Conservation (phyloP, 1,140 invertebrate species). For the Trichomalopsis sarcophagae region DNA sequence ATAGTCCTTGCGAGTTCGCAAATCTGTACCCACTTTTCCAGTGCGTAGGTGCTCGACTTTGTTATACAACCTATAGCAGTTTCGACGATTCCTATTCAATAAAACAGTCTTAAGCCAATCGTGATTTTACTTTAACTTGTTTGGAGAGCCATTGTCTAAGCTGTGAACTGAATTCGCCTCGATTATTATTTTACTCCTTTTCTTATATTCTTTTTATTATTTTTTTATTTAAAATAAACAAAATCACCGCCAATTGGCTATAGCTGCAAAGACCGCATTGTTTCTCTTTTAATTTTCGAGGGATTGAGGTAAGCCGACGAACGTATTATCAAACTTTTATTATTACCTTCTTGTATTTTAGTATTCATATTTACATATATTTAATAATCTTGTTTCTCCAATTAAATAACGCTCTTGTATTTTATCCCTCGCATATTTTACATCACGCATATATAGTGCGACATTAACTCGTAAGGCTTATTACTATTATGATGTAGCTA, state of each 20-base stretch:
- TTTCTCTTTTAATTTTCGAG: neutral
- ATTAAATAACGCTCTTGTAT: neutral
- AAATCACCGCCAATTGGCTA: too few species aligned
- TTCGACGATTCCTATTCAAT: neutral
- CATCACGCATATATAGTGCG: neutral
- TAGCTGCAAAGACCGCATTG: too few species aligned
- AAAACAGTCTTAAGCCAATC: neutral
- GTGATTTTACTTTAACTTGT: neutral
- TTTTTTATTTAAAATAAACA: too few species aligned
- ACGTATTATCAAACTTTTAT: neutral
- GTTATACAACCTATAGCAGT: neutral
- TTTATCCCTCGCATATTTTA: neutral
- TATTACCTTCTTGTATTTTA: neutral
- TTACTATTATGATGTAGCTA: too few species aligned
- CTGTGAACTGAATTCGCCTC: neutral
- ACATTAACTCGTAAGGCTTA: neutral
- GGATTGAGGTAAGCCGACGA: conserved; percentile 2
- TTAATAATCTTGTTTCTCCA: neutral
- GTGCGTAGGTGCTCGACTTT: too few species aligned
- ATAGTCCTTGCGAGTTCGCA: too few species aligned
- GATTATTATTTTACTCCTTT: too few species aligned
- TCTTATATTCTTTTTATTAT: too few species aligned
- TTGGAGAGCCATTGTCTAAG: neutral
- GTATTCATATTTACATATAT: too few species aligned
- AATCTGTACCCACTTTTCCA: too few species aligned